Evolutionary conservation across 2,797 vertebrate genomes (phyloP).

Genomic region (Cichlasoma orientale): DNA sequence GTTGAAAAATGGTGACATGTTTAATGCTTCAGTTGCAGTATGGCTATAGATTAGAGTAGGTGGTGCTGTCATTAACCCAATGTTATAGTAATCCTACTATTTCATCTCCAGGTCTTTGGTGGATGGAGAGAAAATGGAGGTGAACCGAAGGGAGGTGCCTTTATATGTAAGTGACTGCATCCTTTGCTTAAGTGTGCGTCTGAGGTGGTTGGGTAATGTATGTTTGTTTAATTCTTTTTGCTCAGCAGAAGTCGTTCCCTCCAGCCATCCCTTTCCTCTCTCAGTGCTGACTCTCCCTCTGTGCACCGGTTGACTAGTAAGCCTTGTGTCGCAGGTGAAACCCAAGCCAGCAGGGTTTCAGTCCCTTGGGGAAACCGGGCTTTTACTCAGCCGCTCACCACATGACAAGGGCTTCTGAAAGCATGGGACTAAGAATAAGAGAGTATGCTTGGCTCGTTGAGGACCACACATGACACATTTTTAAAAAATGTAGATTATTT

Average conservation of each 20-base stretch:
- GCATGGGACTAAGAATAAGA: slow-evolving; percentile 1
- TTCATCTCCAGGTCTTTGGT: slow-evolving; percentile 64
- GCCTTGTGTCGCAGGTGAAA: slow-evolving; percentile 63
- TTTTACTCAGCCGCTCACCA: slow-evolving; percentile 44
- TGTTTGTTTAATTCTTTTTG: not conserved
- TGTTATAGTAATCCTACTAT: slow-evolving; percentile 23
- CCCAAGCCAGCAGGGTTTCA: slow-evolving; percentile 56
- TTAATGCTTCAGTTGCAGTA: not conserved
- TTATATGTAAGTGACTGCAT: slow-evolving; percentile 84
- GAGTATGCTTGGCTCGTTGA: slow-evolving; percentile 2
- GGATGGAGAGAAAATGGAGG: slow-evolving; percentile 87
- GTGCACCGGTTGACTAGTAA: slow-evolving; percentile 23
- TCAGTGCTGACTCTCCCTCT: slow-evolving; percentile 10
- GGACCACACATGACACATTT: not conserved
- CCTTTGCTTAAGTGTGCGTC: not conserved
- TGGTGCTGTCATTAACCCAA: slow-evolving; percentile 15
- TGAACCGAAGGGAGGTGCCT: slow-evolving; percentile 86
- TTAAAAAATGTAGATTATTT: not conserved
- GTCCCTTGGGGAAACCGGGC: slow-evolving; percentile 54
- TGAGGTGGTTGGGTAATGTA: not conserved
- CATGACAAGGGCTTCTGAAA: slow-evolving; percentile 42
- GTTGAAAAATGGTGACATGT: not conserved
- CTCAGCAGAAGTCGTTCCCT: slow-evolving; percentile 9
- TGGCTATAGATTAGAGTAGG: slow-evolving; percentile 6
- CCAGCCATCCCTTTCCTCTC: not conserved